Base-by-base conservation (phyloP, 2,797 vertebrate genomes). In the Myripristis murdjan region DNA sequence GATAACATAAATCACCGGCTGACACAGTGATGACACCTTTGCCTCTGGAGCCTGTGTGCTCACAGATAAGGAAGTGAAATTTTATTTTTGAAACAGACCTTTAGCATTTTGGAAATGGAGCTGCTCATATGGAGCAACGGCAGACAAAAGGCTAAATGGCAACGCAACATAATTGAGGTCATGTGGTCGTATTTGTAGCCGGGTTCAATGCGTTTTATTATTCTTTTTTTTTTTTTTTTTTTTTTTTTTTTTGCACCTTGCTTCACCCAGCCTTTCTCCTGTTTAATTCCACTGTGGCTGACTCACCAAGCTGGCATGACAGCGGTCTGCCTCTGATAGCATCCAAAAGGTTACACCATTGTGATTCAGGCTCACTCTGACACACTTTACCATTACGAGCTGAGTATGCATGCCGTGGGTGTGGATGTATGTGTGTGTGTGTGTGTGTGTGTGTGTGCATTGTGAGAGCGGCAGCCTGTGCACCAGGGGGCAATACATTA, bases 231-330 rank as follows among this genome's bases (percentile, higher is more conserved):
- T n/a, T n/a, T n/a, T n/a, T n/a, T n/a, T n/a, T n/a, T n/a, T n/a
- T n/a, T n/a, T n/a, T n/a, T n/a, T n/a, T 37, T 48, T 22, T 5
- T 26, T 11, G 48, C 57, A 37, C 37, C 23, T 44, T 60, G 44
- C 39, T 61, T 62, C 28, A 22, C n/a, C 18, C 4, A 16, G 46
- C 24, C 23, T 79, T 49, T 23, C 49, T 56, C 46, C 47, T 2
- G 41, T 16, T 39, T n/a, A 65, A 60, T 71, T 70, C 72, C 67
- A 22, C 60, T 44, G 51, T 20, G 70, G 33, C 16, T 80, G 84
- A 87, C 43, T 84, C 72, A 82, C 22, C 0, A 2, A 22, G 64
- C 54, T 56, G 72, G 64, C 69, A 82, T 56, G 22, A 41, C 58
- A 41, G 46, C 65, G 39, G 73, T 60, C 65, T 31, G 62, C 47